Evolutionary conservation across 2,797 vertebrate species (phyloP).

Genomic region (Artibeus jamaicensis): DNA sequence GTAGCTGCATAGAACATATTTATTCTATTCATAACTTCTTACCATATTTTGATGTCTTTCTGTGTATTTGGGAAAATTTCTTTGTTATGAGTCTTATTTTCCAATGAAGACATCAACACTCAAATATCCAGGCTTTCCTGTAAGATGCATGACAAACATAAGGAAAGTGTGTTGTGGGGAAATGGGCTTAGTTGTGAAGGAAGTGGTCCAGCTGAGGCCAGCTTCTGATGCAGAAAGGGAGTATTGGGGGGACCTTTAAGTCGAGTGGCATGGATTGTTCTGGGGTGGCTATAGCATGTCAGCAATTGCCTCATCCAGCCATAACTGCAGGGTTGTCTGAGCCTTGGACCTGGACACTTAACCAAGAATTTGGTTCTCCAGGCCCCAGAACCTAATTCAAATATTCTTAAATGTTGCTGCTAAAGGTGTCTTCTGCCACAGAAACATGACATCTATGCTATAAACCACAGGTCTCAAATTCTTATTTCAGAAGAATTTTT

Average conservation of each 20-base stretch:
- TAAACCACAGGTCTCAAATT: neutral
- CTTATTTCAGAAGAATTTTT: neutral
- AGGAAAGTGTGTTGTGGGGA: neutral
- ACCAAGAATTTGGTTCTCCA: neutral
- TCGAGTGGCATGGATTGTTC: neutral
- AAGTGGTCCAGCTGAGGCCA: neutral
- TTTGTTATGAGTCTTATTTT: neutral
- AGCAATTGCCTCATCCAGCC: neutral
- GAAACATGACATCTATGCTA: neutral
- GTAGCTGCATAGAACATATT: neutral
- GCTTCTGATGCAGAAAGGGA: neutral
- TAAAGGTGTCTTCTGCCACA: neutral
- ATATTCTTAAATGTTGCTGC: neutral
- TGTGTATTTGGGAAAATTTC: neutral
- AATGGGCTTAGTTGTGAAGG: neutral
- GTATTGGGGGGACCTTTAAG: neutral
- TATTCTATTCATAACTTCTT: neutral
- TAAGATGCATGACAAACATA: neutral
- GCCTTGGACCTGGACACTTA: neutral
- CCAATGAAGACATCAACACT: neutral
- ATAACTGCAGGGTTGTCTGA: neutral
- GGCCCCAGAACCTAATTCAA: neutral
- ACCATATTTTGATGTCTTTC: neutral
- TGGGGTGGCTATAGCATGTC: neutral
- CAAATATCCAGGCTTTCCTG: neutral